Evolutionary conservation across 2,797 vertebrate genomes (phyloP).

Genomic region (Falco peregrinus): DNA sequence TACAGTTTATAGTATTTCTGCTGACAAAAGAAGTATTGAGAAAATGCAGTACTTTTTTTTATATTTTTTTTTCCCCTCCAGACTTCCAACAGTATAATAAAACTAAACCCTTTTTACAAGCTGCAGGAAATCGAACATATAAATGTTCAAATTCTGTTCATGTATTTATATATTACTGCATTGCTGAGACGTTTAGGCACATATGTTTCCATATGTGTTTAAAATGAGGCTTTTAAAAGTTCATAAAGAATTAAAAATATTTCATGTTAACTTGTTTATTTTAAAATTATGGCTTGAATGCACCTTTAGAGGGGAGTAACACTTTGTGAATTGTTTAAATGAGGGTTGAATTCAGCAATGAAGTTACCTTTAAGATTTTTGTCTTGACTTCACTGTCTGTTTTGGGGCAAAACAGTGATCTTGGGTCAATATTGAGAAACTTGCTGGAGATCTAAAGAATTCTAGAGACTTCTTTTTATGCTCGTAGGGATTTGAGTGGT

Average conservation of each 20-base stretch:
- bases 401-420: neutral
- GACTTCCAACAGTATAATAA: neutral
- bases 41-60: neutral
- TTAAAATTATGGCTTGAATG: neutral
- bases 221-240: neutral
- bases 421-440: neutral
- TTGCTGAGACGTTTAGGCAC: neutral
- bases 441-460: neutral
- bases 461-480: neutral
- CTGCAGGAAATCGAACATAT: neutral
- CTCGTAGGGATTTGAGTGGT: neutral
- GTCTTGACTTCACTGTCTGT: neutral
- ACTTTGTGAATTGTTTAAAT: neutral
- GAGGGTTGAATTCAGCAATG: neutral
- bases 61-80: neutral
- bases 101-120: neutral
- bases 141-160: neutral
- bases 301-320: neutral
- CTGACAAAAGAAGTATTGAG: neutral
- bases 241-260: neutral
- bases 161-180: neutral
- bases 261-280: neutral
- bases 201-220: neutral
- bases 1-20: neutral
- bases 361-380: neutral